A percentile compares a stretch with the other conserved stretches of the same genome.
Evolutionary conservation across 2,797 vertebrate species (phyloP).

Genomic region (Xenops minutus): DNA sequence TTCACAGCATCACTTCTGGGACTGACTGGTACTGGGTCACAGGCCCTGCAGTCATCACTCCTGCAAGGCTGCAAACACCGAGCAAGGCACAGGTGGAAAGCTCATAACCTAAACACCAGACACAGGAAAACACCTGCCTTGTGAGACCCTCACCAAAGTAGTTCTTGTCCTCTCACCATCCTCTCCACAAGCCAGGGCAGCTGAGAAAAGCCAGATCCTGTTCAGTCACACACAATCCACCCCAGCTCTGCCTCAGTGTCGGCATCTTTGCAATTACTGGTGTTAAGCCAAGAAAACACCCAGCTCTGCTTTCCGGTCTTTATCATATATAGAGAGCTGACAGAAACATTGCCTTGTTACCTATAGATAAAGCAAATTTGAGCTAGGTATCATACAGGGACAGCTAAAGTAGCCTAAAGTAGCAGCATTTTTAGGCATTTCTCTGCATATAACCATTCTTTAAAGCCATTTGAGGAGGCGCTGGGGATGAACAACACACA

Average conservation of each 20-base stretch:
- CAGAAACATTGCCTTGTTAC: neutral
- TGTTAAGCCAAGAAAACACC: neutral
- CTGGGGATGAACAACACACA: accelerated
- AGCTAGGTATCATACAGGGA: neutral
- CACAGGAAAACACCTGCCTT: neutral
- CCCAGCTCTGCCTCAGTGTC: neutral
- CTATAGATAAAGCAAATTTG: neutral
- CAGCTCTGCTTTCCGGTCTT: neutral
- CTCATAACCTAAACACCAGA: neutral
- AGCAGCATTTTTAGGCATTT: neutral
- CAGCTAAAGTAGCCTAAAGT: neutral
- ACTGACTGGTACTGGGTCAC: neutral
- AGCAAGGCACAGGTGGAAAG: accelerated
- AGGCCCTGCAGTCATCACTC: accelerated
- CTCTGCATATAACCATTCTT: neutral
- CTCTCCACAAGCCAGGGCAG: neutral
- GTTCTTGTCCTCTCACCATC: neutral
- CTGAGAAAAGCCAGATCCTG: neutral
- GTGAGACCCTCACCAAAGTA: neutral
- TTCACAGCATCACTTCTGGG: neutral
- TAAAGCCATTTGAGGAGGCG: neutral
- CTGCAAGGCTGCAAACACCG: neutral
- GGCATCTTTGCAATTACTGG: neutral
- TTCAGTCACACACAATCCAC: neutral
- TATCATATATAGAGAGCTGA: neutral